Evolutionary conservation across 1,140 invertebrate genomes (phyloP), one percentile per base, ranked within the genome.

Genomic region (Drosophila bifasciata): DNA sequence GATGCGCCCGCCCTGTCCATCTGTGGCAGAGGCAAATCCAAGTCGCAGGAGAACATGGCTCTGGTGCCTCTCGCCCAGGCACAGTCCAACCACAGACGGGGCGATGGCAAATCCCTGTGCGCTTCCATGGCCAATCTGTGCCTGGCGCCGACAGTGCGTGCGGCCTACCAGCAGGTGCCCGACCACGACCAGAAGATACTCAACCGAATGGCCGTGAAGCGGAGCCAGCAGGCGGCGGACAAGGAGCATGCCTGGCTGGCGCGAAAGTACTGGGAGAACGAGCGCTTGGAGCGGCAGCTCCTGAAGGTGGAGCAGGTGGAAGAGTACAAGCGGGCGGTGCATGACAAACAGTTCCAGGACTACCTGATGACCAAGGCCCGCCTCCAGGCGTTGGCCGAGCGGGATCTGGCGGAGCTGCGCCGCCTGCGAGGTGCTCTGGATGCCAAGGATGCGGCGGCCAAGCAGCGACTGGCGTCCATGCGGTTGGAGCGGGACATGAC

Each of bases 221-320:
- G 91, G 0, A 86, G 63, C 39, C 77, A 91, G 25, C 77, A 84
- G 68, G 79, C 80, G 8, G 66, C 74, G 17, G 79, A 83, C 25
- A 90, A 90, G 56, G 91, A 92, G 52, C 90, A 91, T 36, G 85
- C 91, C 9, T 91, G 90, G 90, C 46, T 92, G 44, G 91, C 91
- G 6, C 72, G 83, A 0, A 92, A 91, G 50, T 83, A 81, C 50
- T 92, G 91, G 91, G 90, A 92, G 53, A 90, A 90, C 56, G 91
- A 92, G 51, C 77, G 88, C 0, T 66, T 84, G 36, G 89, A 91
- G 51, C 81, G 91, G 0, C 75, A 91, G 59, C 52, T 91, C 5
- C 40, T 89, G 6, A 90, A 79, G 36, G 80, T 76, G 49, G 91
- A 91, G 51, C 90, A 92, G 36, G 61, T 90, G 59, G 90, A 91